Evolutionary conservation across 2,113 vertebrate species (phyloP).

Genomic region (Pimephales promelas): DNA sequence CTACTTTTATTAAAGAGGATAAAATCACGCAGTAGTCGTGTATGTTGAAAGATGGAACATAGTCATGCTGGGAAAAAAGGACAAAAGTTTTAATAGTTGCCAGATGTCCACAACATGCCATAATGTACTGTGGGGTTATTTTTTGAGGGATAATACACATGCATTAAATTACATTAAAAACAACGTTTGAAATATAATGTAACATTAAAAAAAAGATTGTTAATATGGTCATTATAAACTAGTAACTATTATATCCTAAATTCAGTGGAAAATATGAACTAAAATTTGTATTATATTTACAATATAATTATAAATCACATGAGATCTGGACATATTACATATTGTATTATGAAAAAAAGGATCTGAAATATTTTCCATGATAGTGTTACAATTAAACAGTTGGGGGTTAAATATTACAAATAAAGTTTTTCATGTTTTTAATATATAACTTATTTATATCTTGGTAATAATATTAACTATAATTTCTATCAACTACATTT

Average conservation of each 20-base stretch:
- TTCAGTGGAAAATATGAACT: background rate
- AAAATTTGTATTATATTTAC: background rate
- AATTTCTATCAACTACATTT: background rate
- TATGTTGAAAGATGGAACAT: background rate
- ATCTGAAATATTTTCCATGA: background rate
- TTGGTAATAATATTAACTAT: background rate
- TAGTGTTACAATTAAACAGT: background rate
- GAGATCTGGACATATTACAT: too few species aligned
- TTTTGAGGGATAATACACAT: too few species aligned
- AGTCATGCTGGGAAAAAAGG: background rate
- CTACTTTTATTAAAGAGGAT: background rate
- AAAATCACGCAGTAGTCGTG: background rate
- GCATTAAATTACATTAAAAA: background rate
- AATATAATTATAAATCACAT: background rate
- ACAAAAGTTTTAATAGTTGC: background rate
- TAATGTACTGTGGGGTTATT: background rate
- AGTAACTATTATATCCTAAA: background rate
- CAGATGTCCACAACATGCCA: background rate
- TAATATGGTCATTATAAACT: background rate
- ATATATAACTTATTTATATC: background rate
- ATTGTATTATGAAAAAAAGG: too few species aligned
- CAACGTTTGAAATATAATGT: background rate
- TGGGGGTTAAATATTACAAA: background rate
- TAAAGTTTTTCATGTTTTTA: too few species aligned
- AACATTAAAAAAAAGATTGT: too few species aligned